Base-by-base conservation (phyloP, 2,888 invertebrate species). In the Torymus aiolomorphi region DNA sequence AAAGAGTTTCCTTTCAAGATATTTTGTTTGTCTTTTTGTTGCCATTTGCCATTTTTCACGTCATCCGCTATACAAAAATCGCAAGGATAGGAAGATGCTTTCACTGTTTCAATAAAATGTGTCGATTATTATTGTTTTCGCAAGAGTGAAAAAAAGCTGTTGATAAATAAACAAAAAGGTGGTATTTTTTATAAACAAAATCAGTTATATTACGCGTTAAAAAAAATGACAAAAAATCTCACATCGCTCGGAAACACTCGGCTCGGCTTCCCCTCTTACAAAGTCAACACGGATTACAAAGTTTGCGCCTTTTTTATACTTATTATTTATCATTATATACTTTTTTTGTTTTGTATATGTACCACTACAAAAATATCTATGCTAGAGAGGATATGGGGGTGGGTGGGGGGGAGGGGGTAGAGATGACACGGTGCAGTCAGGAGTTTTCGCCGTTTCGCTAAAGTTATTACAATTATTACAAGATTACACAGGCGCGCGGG, bases 361-460 rank as follows among this genome's bases (percentile, higher is more conserved):
- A 73, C 61, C 70, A 70, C 82, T 82, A 82, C 82, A 82, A 82
- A 82, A 82, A 82, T 82, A 82, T 80, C 82, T 82, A 82, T 82
- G 66, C 80, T 82, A 82, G 70, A 76, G 66, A 78, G 78, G 65
- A 78, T 56, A 66, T 72, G 42, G 52, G 67, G n/a, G n/a, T n/a
- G n/a, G n/a, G n/a, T n/a, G n/a, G n/a, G n/a, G n/a, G n/a, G n/a
- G n/a, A n/a, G n/a, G 78, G 74, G 74, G 54, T 62, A 67, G 76
- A 77, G 74, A 77, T 76, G 74, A 77, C 76, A 63, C 69, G 74
- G 20, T 82, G 76, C 76, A 71, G 18, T 66, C 61, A 77, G 76
- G 70, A 81, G 42, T 42, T 76, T 67, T 79, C 65, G 57, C 73
- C 66, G 73, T 62, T 69, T 62, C 76, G 76, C 74, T 78, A 75